Evolutionary conservation across 1,140 invertebrate genomes (phyloP), one percentile per base, ranked within the genome.

Genomic region (Drosophila erecta): DNA sequence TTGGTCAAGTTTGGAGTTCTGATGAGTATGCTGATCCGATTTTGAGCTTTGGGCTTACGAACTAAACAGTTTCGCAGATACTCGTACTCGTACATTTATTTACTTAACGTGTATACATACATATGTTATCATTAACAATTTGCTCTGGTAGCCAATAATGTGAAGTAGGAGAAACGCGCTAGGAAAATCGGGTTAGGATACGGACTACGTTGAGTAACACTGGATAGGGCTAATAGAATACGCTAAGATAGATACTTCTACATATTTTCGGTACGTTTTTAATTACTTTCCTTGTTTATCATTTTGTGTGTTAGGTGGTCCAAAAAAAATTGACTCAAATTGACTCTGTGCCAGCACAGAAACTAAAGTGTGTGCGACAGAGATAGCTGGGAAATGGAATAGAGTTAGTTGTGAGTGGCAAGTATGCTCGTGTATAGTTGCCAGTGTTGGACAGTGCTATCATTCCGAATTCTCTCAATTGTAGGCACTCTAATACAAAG

Each of bases 401-500:
- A 40, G 56, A 20, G 38, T 40, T 24, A 17, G 44, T 27, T 17
- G n/a, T 11, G 47, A 33, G 47, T 27, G 55, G 37, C 17, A 27
- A 47, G 4, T 37, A 37, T 37, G 14, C 14, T 1, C 3, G 30
- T 50, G 61, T 11, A 24, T 54, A 41, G 37, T 73, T 76, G 73
- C 72, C 57, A 55, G 50, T 74, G 73, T 75, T 75, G 72, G 72
- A 67, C 73, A 76, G 72, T 76, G 73, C 56, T 74, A 43, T 20
- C 54, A 10, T 37, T 53, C 15, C 20, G n/a, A 38, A 15, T 12
- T 44, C 33, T 15, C 53, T 33, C 44, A 14, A 40, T 44, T 41
- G 40, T 35, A 55, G 46, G 12, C 30, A 53, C 40, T 30, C 15
- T 0, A 43, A 12, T 20, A 38, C 20, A 41, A 41, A 30, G 30